phyloP scores from a whole-genome alignment of 1,140 invertebrate species.

The Berghia stephanieae region DNA sequence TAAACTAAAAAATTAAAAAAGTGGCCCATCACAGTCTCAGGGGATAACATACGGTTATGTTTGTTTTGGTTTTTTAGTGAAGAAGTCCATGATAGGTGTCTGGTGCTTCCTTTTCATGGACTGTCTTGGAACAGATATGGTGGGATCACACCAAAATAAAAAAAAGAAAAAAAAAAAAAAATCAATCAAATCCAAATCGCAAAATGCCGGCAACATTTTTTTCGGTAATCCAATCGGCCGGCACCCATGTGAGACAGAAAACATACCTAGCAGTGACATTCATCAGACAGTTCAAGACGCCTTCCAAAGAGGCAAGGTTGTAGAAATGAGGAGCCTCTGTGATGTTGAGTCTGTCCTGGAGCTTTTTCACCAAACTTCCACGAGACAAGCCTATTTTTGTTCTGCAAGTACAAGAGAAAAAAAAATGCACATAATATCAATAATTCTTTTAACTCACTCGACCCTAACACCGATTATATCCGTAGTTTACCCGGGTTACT shows the following conservation, averaged over 20 bases:
- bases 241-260: background rate
- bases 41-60: no score
- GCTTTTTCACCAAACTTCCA: slow-evolving; percentile 51
- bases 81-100: no score
- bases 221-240: no score
- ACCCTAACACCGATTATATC: no score
- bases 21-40: no score
- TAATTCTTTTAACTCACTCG: no score
- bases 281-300: slow-evolving; percentile 61
- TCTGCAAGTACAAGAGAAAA: slow-evolving; percentile 37
- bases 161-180: background rate
- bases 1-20: no score
- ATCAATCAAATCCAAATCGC: background rate
- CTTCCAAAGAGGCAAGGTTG: slow-evolving; percentile 64
- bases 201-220: no score
- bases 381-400: slow-evolving; percentile 50
- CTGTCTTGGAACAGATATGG: no score
- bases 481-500: no score
- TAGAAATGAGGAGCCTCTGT: slow-evolving; percentile 66
- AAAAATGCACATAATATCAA: slow-evolving; percentile 11
- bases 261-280: slow-evolving; percentile 65
- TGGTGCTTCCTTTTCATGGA: no score
- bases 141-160: background rate
- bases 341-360: slow-evolving; percentile 58
- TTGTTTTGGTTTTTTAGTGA: no score